phyloP scores from a whole-genome alignment of 2,113 vertebrate species.

The Nerophis lumbriciformis region DNA sequence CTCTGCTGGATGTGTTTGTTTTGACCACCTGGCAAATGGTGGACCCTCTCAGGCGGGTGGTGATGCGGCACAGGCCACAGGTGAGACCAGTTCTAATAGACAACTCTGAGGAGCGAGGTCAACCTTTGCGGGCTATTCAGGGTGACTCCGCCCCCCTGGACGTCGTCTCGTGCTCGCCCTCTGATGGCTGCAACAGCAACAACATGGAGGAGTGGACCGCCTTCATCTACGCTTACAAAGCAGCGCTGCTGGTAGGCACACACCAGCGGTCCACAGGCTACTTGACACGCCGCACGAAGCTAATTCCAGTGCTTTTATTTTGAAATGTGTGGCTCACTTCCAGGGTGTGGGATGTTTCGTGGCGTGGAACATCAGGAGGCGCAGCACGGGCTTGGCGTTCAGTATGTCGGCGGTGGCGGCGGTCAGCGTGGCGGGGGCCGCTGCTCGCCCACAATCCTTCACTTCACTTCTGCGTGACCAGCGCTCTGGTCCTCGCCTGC shows the following conservation, averaged over 20 bases:
- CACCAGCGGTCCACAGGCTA: no score
- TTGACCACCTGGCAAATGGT: conserved; percentile 87
- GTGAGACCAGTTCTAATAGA: conserved; percentile 52
- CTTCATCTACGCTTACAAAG: conserved; percentile 83
- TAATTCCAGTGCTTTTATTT: no score
- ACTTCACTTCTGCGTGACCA: conserved; percentile 83
- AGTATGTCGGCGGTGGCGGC: conserved; percentile 78
- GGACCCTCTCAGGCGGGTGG: conserved; percentile 84
- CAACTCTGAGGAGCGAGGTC: no score
- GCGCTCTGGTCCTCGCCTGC: conserved; percentile 84
- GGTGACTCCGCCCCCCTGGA: conserved; percentile 70
- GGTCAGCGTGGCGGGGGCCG: conserved; percentile 78
- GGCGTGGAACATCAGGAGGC: conserved; percentile 76
- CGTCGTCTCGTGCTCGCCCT: conserved; percentile 71
- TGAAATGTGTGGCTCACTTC: neutral
- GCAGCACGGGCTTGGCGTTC: conserved; percentile 75
- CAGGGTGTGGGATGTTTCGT: conserved; percentile 87
- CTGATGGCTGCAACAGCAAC: conserved; percentile 81
- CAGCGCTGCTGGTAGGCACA: conserved; percentile 79
- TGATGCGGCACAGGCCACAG: conserved; percentile 79
- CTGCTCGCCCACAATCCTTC: conserved; percentile 83
- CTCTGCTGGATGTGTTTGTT: conserved; percentile 85
- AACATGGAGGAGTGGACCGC: conserved; percentile 87
- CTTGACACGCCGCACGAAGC: no score
- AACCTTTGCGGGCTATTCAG: conserved; percentile 50